Percentiles rank a stretch among this genome's conserved stretches.
These are phyloP conservation scores for Charaxes varanes DNA, from an alignment of 1,140 invertebrate species.

Conservation along the genomic window DNA sequence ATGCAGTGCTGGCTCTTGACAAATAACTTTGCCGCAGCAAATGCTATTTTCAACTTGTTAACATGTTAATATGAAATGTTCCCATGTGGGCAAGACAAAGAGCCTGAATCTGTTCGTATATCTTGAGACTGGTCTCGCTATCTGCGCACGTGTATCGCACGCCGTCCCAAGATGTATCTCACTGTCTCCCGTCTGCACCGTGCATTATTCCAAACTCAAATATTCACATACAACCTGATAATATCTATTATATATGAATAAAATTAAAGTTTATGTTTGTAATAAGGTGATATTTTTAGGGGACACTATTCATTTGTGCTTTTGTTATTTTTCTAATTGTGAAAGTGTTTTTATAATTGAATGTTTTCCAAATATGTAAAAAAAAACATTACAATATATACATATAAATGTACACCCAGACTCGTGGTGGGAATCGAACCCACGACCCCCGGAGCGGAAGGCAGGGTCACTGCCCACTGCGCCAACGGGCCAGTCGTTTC, in stretches of 20 bases:
- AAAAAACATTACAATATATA: too few species aligned
- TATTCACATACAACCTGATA: constrained; percentile 20
- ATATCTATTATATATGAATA: constrained; percentile 10
- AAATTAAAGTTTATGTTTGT: background rate
- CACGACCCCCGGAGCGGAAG: too few species aligned
- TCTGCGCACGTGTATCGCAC: constrained; percentile 49
- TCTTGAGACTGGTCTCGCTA: constrained; percentile 29
- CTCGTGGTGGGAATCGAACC: too few species aligned
- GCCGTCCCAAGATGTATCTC: constrained; percentile 27
- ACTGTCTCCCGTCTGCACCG: constrained; percentile 18
- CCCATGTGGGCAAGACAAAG: constrained; percentile 40
- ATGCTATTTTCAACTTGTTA: too few species aligned
- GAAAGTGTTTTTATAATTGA: too few species aligned
- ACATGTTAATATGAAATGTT: constrained; percentile 28
- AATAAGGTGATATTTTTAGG: background rate
- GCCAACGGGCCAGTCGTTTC: too few species aligned
- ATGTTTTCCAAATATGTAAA: too few species aligned
- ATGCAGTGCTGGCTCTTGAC: too few species aligned
- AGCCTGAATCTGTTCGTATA: constrained; percentile 34
- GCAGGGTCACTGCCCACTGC: too few species aligned
- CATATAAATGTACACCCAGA: too few species aligned
- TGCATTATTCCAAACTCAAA: constrained; percentile 18
- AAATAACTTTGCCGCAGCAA: too few species aligned
- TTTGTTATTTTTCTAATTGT: too few species aligned
- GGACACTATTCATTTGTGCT: constrained; percentile 20